A percentile compares a stretch with the other conserved stretches of the same genome.
These are phyloP conservation scores for Xestia xanthographa DNA, from an alignment of 2,888 invertebrate species.

Conservation along the genomic window DNA sequence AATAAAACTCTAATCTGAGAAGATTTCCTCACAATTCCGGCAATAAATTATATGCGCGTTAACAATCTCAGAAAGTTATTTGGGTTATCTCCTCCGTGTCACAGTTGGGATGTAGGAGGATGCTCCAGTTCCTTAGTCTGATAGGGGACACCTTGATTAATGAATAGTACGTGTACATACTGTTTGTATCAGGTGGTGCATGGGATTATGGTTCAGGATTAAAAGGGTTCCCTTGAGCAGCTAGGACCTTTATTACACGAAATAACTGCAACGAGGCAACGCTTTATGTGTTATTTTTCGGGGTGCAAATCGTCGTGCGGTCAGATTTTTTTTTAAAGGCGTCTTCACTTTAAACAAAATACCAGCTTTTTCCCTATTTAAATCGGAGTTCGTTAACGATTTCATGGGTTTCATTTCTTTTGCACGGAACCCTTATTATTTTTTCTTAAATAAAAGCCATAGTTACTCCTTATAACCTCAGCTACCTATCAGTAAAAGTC, in stretches of 20 bases:
- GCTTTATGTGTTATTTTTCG: background rate
- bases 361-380: too few species aligned
- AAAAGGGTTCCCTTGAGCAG: background rate
- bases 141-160: constrained; percentile 58
- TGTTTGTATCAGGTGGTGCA: constrained; percentile 31
- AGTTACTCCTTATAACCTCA: too few species aligned
- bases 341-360: too few species aligned
- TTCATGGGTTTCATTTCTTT: too few species aligned
- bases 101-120: constrained; percentile 56
- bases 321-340: background rate
- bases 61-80: constrained; percentile 74
- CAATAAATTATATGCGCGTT: constrained; percentile 58
- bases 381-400: too few species aligned
- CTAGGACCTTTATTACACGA: background rate
- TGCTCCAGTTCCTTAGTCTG: constrained; percentile 56
- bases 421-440: too few species aligned
- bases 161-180: constrained; percentile 38
- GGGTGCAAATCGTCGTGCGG: too few species aligned
- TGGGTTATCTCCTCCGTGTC: constrained; percentile 77
- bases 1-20: constrained; percentile 45
- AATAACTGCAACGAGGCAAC: background rate
- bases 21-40: constrained; percentile 53
- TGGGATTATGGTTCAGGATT: constrained; percentile 6
- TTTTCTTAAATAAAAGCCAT: too few species aligned
- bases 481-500: too few species aligned